Base-by-base conservation (phyloP, 2,888 invertebrate species). In the Doris montereyensis region DNA sequence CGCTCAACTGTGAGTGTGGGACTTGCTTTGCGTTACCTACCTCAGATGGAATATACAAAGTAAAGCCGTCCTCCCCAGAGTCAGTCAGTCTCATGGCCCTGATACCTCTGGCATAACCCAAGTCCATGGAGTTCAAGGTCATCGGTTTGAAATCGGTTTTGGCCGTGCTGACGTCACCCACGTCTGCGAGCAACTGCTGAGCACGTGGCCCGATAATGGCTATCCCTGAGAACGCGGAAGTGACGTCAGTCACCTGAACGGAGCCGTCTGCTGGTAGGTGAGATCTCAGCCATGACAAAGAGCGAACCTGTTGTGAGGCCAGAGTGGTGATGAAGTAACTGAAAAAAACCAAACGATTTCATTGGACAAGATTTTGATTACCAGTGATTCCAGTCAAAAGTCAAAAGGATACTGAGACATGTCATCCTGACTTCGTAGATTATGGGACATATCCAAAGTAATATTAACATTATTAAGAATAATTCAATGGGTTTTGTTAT, bases 291-390 rank as follows among this genome's bases (percentile, higher is more conserved):
- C 98, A 99, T 30, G 94, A 94, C 85, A 93, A 93, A 88, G 97
- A 96, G 1, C 98, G 94, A 0, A 97, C 97, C 92, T 99, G 98
- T 90, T 99, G 99, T 82, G 97, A 97, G 0, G 98, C 97, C 0
- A 98, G 99, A 0, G 97, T 97, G 85, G 99, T 97, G 95, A 99
- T 96, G 96, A 98, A 97, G 90, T 96, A 99, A 89, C 98, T 98
- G 91, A 77, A 83, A 89, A 81, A 83, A 72, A 79, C n/a, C n/a
- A n/a, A n/a, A n/a, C n/a, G n/a, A n/a, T n/a, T n/a, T n/a, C n/a
- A n/a, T n/a, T n/a, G n/a, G n/a, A n/a, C n/a, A n/a, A n/a, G n/a
- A n/a, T n/a, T n/a, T n/a, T n/a, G n/a, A n/a, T n/a, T n/a, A n/a
- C n/a, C n/a, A n/a, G n/a, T n/a, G n/a, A n/a, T n/a, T n/a, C n/a